Base-by-base conservation (phyloP, 2,888 invertebrate species). In the Ctena decussata region DNA sequence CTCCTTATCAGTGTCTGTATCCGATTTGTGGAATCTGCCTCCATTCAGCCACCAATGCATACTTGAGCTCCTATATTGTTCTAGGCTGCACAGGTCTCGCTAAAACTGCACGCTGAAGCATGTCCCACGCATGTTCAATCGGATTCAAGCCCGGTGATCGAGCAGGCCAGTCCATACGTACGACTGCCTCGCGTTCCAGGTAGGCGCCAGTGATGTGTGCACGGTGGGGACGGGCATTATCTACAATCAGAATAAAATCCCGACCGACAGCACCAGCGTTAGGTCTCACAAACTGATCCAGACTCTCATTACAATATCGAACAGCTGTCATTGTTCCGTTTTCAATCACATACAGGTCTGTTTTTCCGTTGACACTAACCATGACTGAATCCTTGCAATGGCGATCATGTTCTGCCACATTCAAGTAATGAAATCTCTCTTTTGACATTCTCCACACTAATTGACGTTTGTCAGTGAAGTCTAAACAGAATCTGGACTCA, bases 131-230 rank as follows among this genome's bases (percentile, higher is more conserved):
- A 65, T 70, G 76, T 41, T 80, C 70, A 18, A 80, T 80, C 6
- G 27, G 70, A 70, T 75, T 76, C 5, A 76, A 41, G 41, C 65
- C 69, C 11, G 35, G 75, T 11, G 70, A 70, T 35, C 39, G 49
- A 60, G 69, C 75, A 27, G 73, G 80, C 74, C 21, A 74, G 73
- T 65, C 74, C 65, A 74, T 8, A 57, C 70, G 49, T 12, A 18
- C 57, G 21, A 78, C 46, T 44, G 71, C 30, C 57, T 78, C 57
- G 21, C 41, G 69, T 72, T 78, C 57, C 39, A 46, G 21, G 21
- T 18, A 18, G 46, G 77, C 46, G 18, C 21, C 21, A 46, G 46
- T 46, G 6, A 46, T n/a, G 18, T 46, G 46, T 46, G 46, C 46
- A 46, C 46, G 18, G 60, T 60, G 60, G 21, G 60, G 60, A 60